These are phyloP conservation scores for Trachymyrmex septentrionalis DNA, from an alignment of 1,140 invertebrate species.

Conservation along the genomic window DNA sequence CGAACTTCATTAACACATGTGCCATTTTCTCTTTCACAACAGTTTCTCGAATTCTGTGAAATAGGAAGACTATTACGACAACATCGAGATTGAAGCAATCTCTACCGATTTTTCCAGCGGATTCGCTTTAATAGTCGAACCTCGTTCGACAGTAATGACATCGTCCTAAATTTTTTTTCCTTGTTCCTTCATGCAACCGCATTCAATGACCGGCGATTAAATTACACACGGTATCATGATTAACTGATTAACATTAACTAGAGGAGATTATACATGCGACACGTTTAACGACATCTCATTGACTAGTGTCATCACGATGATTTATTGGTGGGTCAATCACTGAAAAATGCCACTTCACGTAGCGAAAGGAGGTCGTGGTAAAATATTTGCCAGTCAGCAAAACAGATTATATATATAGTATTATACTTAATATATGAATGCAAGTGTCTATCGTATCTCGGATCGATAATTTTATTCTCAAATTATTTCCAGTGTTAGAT, in stretches of 20 bases:
- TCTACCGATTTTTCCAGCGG: not conserved
- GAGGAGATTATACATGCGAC: slow-evolving; percentile 13
- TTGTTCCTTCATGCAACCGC: slow-evolving; percentile 9
- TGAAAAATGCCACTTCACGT: slow-evolving; percentile 35
- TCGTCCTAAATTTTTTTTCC: slow-evolving; percentile 30
- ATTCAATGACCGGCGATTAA: slow-evolving; percentile 35
- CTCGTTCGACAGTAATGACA: slow-evolving; percentile 45
- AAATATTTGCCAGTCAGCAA: slow-evolving; percentile 35
- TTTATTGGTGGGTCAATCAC: slow-evolving; percentile 45
- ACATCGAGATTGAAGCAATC: not conserved
- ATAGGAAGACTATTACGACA: not conserved
- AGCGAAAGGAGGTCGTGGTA: slow-evolving; percentile 41
- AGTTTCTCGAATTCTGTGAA: slow-evolving; percentile 6
- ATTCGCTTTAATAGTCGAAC: slow-evolving; percentile 27
- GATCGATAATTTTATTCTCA: not conserved
- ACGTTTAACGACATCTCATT: slow-evolving; percentile 47
- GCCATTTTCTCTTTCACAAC: slow-evolving; percentile 14
- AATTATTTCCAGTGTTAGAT: not conserved
- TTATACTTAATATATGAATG: not conserved
- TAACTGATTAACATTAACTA: slow-evolving; percentile 49
- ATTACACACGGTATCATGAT: slow-evolving; percentile 35
- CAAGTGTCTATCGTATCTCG: not conserved
- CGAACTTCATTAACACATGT: not conserved
- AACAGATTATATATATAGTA: slow-evolving; percentile 15
- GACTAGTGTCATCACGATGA: slow-evolving; percentile 48